phyloP scores from a whole-genome alignment of 2,888 invertebrate species.

The Melanostoma mellinum region DNA sequence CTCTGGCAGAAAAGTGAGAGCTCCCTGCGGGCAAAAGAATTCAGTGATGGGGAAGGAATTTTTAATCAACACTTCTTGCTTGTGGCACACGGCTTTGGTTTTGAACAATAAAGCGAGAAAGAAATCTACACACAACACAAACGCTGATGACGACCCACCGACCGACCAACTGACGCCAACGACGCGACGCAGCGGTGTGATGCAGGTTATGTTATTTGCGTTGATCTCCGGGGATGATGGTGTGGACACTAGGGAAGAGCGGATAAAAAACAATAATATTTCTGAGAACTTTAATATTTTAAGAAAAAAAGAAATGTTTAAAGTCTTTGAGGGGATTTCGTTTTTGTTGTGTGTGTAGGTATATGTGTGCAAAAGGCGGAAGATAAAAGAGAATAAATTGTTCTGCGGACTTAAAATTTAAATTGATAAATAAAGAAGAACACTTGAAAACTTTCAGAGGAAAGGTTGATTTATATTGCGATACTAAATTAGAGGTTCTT shows the following conservation, averaged over 20 bases:
- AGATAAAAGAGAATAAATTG: too few species aligned
- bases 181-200: constrained; percentile 6
- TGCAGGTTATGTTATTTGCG: constrained; percentile 32
- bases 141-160: neutral
- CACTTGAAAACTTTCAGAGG: too few species aligned
- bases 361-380: too few species aligned
- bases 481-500: too few species aligned
- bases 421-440: too few species aligned
- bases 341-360: neutral
- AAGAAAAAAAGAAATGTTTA: too few species aligned
- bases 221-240: constrained; percentile 43
- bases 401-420: too few species aligned
- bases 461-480: too few species aligned
- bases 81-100: constrained; percentile 50
- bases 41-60: constrained; percentile 48
- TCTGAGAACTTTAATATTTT: constrained; percentile 28
- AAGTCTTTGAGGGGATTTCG: neutral
- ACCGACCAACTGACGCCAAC: neutral
- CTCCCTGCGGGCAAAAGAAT: constrained; percentile 13
- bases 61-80: constrained; percentile 66
- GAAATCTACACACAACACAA: constrained; percentile 14
- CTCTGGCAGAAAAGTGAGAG: constrained; percentile 40
- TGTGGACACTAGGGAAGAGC: constrained; percentile 33
- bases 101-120: constrained; percentile 33
- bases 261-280: constrained; percentile 8